These are phyloP conservation scores for Cyprinodon variegatus DNA, from an alignment of 2,113 vertebrate genomes.

Conservation along the genomic window DNA sequence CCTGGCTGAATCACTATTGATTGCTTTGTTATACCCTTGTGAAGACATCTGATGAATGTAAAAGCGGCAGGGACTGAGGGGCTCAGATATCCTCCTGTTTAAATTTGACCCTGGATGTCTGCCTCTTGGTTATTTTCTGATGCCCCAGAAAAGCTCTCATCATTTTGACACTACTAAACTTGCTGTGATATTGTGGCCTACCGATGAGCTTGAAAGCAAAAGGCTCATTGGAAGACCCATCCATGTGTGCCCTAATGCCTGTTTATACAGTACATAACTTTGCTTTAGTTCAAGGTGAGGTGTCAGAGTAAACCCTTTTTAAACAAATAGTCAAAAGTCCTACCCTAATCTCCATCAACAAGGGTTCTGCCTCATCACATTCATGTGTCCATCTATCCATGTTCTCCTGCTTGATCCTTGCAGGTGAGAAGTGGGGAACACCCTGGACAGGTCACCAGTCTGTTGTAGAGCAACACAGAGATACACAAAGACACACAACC, in stretches of 20 bases:
- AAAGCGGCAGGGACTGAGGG: slow-evolving; percentile 33
- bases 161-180: slow-evolving; percentile 53
- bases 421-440: no score
- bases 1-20: slow-evolving; percentile 29
- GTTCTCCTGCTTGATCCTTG: no score
- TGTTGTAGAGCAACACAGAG: no score
- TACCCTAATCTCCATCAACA: slow-evolving; percentile 35
- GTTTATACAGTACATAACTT: neutral
- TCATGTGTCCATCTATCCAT: slow-evolving; percentile 15
- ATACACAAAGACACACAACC: no score
- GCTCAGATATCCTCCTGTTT: slow-evolving; percentile 40
- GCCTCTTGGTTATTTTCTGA: slow-evolving; percentile 36
- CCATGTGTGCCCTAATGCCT: slow-evolving; percentile 14
- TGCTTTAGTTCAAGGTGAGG: neutral
- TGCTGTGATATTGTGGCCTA: slow-evolving; percentile 34
- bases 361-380: slow-evolving; percentile 33
- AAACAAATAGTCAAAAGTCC: slow-evolving; percentile 34
- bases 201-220: slow-evolving; percentile 28
- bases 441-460: no score
- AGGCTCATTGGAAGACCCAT: slow-evolving; percentile 8
- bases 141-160: slow-evolving; percentile 48
- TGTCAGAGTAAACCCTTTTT: neutral
- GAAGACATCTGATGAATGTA: slow-evolving; percentile 52
- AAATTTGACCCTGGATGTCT: slow-evolving; percentile 37
- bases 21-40: slow-evolving; percentile 34